phyloP scores from a whole-genome alignment of 1,140 invertebrate species.

The Zaprionus kolodkinae region DNA sequence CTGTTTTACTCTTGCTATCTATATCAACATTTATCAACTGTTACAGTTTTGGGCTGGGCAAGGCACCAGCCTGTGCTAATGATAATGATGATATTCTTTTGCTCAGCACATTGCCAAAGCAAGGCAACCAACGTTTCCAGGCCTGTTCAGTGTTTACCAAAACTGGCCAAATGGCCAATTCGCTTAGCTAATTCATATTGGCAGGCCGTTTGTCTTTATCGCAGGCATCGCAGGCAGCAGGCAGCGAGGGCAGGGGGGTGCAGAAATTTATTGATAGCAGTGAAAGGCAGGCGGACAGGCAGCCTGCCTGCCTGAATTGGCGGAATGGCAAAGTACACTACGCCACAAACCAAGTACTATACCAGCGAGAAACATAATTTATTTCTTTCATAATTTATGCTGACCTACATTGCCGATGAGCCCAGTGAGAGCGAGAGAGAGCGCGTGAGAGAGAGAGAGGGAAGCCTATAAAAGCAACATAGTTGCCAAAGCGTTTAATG shows the following conservation, averaged over 20 bases:
- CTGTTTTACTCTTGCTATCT: conserved; percentile 64
- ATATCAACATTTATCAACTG: conserved; percentile 82
- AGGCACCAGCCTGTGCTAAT: conserved; percentile 71
- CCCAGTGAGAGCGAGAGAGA: conserved; percentile 5
- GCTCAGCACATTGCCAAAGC: conserved; percentile 33
- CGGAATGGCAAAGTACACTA: not conserved
- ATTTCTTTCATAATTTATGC: conserved; percentile 57
- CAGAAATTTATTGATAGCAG: conserved; percentile 78
- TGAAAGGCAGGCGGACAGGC: conserved; percentile 66
- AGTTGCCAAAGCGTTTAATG: conserved; percentile 46
- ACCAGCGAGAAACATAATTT: conserved; percentile 36
- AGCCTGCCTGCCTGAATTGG: conserved; percentile 16
- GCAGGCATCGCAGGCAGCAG: conserved; percentile 50
- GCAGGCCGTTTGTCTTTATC: conserved; percentile 80
- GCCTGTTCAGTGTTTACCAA: conserved; percentile 53
- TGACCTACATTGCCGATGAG: conserved; percentile 46
- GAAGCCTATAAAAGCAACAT: conserved; percentile 28
- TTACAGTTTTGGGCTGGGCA: conserved; percentile 70
- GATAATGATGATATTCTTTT: conserved; percentile 77
- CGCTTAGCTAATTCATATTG: conserved; percentile 82
- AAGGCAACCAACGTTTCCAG: not conserved
- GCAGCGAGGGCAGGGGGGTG: not conserved
- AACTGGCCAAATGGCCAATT: conserved; percentile 77
- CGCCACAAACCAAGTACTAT: conserved; percentile 4
- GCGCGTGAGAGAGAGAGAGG: not conserved